Evolutionary conservation across 2,888 invertebrate species (phyloP).

Genomic region (Scaptomyza flava): DNA sequence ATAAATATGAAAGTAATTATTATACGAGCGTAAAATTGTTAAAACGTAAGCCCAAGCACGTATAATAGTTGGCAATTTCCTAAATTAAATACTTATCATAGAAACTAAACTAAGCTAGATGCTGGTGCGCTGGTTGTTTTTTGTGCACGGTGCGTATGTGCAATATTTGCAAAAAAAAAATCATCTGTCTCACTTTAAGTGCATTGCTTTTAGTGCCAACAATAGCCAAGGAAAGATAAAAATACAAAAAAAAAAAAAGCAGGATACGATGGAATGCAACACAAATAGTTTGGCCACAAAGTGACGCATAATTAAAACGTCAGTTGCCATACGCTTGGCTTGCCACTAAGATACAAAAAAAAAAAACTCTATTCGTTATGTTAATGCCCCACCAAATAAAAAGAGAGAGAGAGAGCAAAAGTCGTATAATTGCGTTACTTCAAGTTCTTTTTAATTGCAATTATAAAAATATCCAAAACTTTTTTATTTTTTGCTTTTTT

Average conservation of each 20-base stretch:
- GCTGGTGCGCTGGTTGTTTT: not conserved
- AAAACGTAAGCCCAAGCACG: constrained; percentile 56
- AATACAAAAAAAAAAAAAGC: constrained; percentile 29
- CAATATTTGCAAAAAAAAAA: constrained; percentile 28
- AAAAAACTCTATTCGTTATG: constrained; percentile 57
- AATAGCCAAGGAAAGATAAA: constrained; percentile 23
- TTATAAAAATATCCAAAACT: constrained; percentile 61
- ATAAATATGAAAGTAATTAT: constrained; percentile 20
- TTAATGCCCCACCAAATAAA: constrained; percentile 34
- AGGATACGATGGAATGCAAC: not conserved
- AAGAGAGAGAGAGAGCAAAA: constrained; percentile 30
- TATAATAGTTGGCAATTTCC: constrained; percentile 57
- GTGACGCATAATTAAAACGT: constrained; percentile 74
- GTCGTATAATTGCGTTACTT: constrained; percentile 66
- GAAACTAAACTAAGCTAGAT: constrained; percentile 17
- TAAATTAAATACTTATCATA: constrained; percentile 42
- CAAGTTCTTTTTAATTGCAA: constrained; percentile 72
- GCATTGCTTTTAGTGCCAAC: constrained; percentile 69
- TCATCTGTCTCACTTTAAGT: constrained; percentile 47
- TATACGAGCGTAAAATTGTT: not conserved
- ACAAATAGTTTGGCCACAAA: constrained; percentile 47
- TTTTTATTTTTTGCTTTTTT: constrained; percentile 15
- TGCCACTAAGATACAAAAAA: constrained; percentile 69
- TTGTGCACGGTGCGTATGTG: constrained; percentile 64
- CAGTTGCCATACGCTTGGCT: constrained; percentile 68